These are phyloP conservation scores for Tragopan temminckii DNA, from an alignment of 2,797 vertebrate genomes.

Conservation along the genomic window DNA sequence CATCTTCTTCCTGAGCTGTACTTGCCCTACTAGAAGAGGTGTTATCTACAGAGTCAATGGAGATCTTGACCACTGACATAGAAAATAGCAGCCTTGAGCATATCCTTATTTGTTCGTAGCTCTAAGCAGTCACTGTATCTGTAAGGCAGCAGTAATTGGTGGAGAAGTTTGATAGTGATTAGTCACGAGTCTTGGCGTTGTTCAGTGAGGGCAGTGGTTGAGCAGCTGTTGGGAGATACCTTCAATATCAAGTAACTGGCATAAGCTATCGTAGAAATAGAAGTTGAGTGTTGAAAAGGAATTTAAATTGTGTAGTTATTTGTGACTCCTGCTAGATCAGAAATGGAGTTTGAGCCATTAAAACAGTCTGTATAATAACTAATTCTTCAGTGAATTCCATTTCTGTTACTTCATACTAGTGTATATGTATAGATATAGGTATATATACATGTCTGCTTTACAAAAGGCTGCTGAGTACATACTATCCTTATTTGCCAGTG, in stretches of 20 bases:
- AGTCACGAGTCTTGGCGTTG: neutral
- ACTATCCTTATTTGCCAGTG: neutral
- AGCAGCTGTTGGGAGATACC: neutral
- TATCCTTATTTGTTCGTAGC: neutral
- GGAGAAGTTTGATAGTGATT: neutral
- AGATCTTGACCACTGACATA: neutral
- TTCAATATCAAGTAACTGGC: neutral
- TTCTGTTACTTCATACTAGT: neutral
- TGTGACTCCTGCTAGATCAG: neutral
- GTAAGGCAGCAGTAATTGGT: neutral
- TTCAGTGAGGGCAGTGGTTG: neutral
- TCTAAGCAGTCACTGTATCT: neutral
- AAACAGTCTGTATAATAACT: neutral
- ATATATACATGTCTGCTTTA: neutral
- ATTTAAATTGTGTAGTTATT: neutral
- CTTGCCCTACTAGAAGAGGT: neutral
- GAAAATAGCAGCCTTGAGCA: neutral
- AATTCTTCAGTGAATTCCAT: rapidly evolving
- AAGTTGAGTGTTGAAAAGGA: neutral
- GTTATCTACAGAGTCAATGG: neutral
- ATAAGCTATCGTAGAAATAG: neutral
- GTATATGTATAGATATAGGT: rapidly evolving
- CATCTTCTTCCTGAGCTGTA: neutral
- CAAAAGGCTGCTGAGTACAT: neutral
- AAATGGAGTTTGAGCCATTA: neutral